A percentile compares a stretch with the other conserved stretches of the same genome.
Evolutionary conservation across 2,888 invertebrate species (phyloP).

Genomic region (Bellardia bayeri): DNA sequence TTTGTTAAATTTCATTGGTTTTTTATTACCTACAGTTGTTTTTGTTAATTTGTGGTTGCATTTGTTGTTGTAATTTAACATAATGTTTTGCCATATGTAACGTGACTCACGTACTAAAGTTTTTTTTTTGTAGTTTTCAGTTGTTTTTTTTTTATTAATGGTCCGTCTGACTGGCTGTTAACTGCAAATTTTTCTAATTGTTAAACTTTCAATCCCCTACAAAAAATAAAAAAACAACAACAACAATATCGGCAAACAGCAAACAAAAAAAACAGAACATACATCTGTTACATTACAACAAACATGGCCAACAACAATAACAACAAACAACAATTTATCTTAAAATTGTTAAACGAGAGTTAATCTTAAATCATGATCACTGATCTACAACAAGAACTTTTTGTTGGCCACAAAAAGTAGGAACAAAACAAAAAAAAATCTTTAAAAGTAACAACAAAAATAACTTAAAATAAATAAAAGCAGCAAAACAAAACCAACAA

Average conservation of each 20-base stretch:
- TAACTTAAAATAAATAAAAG: constrained; percentile 68
- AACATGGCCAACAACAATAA: constrained; percentile 52
- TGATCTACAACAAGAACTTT: constrained; percentile 76
- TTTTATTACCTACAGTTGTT: constrained; percentile 1
- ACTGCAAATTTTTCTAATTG: constrained; percentile 73
- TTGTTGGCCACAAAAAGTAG: constrained; percentile 46
- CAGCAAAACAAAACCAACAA: background rate
- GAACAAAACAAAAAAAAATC: constrained; percentile 76
- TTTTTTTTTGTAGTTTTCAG: constrained; percentile 28
- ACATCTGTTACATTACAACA: constrained; percentile 72
- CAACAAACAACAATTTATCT: constrained; percentile 65
- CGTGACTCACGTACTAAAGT: constrained; percentile 73
- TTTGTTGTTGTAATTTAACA: constrained; percentile 62
- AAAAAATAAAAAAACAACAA: constrained; percentile 2
- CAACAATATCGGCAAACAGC: constrained; percentile 15
- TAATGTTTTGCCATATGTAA: constrained; percentile 73
- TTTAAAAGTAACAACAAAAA: constrained; percentile 74
- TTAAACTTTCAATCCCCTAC: constrained; percentile 64
- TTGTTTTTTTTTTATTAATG: constrained; percentile 20
- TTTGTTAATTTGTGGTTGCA: background rate
- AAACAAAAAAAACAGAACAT: constrained; percentile 58
- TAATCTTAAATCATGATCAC: constrained; percentile 75
- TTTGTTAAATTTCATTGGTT: constrained; percentile 7
- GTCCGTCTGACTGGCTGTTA: constrained; percentile 40
- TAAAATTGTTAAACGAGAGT: constrained; percentile 72